Evolutionary conservation across 2,113 vertebrate species (phyloP).

Genomic region (western clawed frog (Xenopus tropicalis)): DNA sequence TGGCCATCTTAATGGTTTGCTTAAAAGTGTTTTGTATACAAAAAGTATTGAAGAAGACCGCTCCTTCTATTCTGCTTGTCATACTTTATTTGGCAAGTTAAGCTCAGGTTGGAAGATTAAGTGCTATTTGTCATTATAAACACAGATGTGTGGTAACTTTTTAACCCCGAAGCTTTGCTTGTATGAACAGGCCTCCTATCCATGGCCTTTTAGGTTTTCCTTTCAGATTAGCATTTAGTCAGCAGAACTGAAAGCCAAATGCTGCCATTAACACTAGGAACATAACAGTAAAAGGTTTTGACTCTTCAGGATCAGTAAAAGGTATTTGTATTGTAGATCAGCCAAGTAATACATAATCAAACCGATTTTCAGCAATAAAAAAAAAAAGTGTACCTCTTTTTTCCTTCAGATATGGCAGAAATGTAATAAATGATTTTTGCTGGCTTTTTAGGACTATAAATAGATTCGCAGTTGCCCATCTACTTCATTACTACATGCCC

Average conservation of each 20-base stretch:
- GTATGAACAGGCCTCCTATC: slow-evolving; percentile 68
- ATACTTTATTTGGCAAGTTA: slow-evolving; percentile 62
- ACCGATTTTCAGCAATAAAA: too few species aligned
- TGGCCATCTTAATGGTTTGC: slow-evolving; percentile 58
- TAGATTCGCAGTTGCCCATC: too few species aligned
- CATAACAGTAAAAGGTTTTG: neutral
- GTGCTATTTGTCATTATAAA: slow-evolving; percentile 64
- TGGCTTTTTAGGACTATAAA: too few species aligned
- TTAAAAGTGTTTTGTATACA: slow-evolving; percentile 60
- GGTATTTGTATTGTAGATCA: too few species aligned
- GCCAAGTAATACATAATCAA: too few species aligned
- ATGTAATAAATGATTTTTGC: too few species aligned
- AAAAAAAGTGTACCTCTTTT: too few species aligned
- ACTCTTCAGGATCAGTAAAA: too few species aligned
- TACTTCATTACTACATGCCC: too few species aligned
- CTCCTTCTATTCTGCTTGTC: slow-evolving; percentile 63
- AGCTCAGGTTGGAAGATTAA: slow-evolving; percentile 58
- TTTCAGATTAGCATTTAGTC: slow-evolving; percentile 10
- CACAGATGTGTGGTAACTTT: slow-evolving; percentile 66
- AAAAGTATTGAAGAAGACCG: slow-evolving; percentile 51
- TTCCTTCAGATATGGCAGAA: too few species aligned
- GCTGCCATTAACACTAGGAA: neutral
- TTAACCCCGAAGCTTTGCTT: slow-evolving; percentile 60
- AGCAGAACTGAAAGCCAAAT: neutral
- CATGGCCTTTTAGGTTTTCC: neutral